Evolutionary conservation across 92 coral and sea anemone species (phyloP), one percentile per base, ranked within the genome.

Genomic region (Actinostola sp.): DNA sequence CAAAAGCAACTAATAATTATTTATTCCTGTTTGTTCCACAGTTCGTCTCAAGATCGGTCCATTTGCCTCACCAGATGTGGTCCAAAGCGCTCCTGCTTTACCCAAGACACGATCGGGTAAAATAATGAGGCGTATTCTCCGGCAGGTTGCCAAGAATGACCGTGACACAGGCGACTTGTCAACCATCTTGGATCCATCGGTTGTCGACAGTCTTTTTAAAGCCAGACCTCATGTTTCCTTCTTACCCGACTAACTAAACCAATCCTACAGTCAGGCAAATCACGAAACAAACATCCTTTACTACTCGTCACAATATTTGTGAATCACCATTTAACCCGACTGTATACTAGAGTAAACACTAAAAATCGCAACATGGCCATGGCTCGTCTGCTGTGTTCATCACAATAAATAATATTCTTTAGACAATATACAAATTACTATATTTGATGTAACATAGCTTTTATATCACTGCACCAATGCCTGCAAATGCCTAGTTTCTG

Each of bases 51-150:
- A 88, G 70, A 94, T 94, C 58, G 98, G 98, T 28, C 95, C 98
- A 19, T 85, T 94, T 35, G 97, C 98, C 71, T 80, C 98, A 12
- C 98, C 98, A 7, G 98, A 94, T 68, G 80, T 94, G 41, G 61
- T 94, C n/a, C 98, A 94, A 49, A 92, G 83, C 70, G 94, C 98
- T 36, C 98, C 98, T 27, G 86, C 67, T 59, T 87, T 94, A 38
- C 98, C 98, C 24, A 94, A 94, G 88, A 94, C 98, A 7, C 92
- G 98, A 48, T 94, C 98, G 3, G 98, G 98, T 66, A 94, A 94
- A 89, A 94, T 94, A 75, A 94, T 94, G 98, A 87, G 98, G 12
- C 95, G 98, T 31, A 93, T 94, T 23, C 73, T 94, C 21, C 86
- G 98, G 12, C 82, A 94, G 38, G 84, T 94, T 10, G 98, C 98